phyloP scores from a whole-genome alignment of 2,888 invertebrate species.

The Andrena dorsata region DNA sequence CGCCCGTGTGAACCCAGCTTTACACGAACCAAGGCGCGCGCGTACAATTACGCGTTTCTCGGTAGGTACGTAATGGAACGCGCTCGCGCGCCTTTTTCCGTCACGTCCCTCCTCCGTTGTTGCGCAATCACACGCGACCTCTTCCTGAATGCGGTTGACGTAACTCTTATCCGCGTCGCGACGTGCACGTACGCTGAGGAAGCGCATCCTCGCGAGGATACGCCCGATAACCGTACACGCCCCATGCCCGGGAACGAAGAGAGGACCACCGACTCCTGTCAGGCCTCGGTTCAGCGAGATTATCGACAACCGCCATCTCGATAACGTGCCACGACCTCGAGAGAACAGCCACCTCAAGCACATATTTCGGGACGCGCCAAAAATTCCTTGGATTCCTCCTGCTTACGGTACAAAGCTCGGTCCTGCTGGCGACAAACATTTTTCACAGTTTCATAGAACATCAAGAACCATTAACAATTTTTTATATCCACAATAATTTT shows the following conservation, averaged over 20 bases:
- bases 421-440: too few species aligned
- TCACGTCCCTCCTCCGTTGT: constrained; percentile 35
- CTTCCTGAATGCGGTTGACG: constrained; percentile 72
- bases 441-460: too few species aligned
- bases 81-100: constrained; percentile 52
- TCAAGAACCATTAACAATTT: too few species aligned
- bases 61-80: constrained; percentile 59
- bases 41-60: constrained; percentile 58
- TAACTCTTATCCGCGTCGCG: constrained; percentile 67
- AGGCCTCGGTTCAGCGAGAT: constrained; percentile 54
- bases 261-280: constrained; percentile 39
- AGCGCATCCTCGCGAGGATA: constrained; percentile 49
- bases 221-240: constrained; percentile 69
- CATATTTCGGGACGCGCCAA: constrained; percentile 57
- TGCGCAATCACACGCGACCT: constrained; percentile 65
- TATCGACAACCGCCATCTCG: constrained; percentile 63
- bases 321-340: constrained; percentile 49
- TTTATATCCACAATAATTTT: too few species aligned
- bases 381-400: constrained; percentile 57
- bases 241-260: constrained; percentile 45
- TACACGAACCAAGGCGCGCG: constrained; percentile 18
- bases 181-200: constrained; percentile 45
- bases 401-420: constrained; percentile 18
- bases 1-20: neutral
- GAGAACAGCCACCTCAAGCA: constrained; percentile 33